Percentiles rank a stretch among this genome's conserved stretches.
These are phyloP conservation scores for Erinaceus europaeus DNA, from an alignment of 2,113 vertebrate genomes.

Conservation along the genomic window DNA sequence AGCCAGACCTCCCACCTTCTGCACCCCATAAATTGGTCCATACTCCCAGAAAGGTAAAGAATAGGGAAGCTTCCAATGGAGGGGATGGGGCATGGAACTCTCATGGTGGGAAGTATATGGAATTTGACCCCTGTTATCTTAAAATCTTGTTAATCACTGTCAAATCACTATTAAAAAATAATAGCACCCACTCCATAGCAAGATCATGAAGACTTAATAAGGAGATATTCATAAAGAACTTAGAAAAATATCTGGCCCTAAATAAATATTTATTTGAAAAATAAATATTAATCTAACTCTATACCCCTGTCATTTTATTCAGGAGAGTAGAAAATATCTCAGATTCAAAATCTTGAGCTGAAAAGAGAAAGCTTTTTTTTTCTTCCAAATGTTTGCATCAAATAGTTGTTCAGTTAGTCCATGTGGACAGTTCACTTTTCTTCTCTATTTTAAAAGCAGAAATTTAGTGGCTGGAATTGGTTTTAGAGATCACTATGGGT, in stretches of 20 bases:
- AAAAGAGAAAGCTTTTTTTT: neutral
- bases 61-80: too few relatives aligned
- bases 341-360: neutral
- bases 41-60: too few relatives aligned
- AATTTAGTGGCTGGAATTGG: neutral
- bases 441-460: neutral
- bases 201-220: neutral
- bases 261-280: neutral
- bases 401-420: neutral
- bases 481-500: neutral
- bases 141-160: too few relatives aligned
- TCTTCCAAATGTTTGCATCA: neutral
- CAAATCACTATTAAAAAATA: too few relatives aligned
- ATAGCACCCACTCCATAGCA: neutral
- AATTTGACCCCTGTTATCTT: neutral
- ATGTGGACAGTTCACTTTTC: neutral
- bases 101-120: too few relatives aligned
- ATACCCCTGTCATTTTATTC: neutral
- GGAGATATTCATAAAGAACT: too few relatives aligned
- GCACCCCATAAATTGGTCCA: too few relatives aligned
- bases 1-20: too few relatives aligned
- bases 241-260: too few relatives aligned
- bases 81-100: too few relatives aligned
- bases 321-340: neutral
- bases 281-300: neutral